Base-by-base conservation (phyloP, 2,113 vertebrate genomes). In the Dipodomys spectabilis region DNA sequence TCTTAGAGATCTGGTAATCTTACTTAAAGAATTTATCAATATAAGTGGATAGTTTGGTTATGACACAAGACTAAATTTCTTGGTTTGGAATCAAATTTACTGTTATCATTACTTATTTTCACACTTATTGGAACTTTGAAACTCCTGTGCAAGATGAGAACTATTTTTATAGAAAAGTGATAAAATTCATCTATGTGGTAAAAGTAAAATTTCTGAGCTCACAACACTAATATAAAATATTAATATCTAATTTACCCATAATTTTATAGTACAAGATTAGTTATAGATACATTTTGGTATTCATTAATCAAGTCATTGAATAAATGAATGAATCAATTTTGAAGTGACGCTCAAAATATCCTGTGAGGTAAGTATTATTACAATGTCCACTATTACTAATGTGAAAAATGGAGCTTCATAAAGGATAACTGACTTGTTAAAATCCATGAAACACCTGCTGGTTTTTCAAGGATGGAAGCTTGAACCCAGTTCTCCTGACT, bases 311-410 rank as follows among this genome's bases (percentile, higher is more conserved):
- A 91, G 67, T 45, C 92, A 90, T 77, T 77, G 25, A 90, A 22
- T 91, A 85, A 85, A 77, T 81, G 22, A 85, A 71, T 75, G 18
- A 45, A 71, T 19, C 60, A 35, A 80, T 62, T 90, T 92, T 84
- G 27, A 95, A 81, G 15, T 64, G 3, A 78, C 10, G 12, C 8
- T 88, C 10, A 74, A 7, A 80, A 69, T 7, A 72, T 6, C 20
- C 62, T 22, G 2, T 73, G 57, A 89, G 62, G n/a, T 57, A 93
- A 23, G 53, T 85, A 86, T 60, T 80, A 81, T 27, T 73, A 1
- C 35, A 90, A 72, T 28, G 11, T 4, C 9, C 45, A 72, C 68
- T 78, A 68, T 49, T 11, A 32, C 25, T 81, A 83, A 81, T 82
- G 69, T 62, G 16, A 28, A 78, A 95, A 90, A 44, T 79, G 18